Base-by-base conservation (phyloP, 2,797 vertebrate genomes). In the Molothrus aeneus region DNA sequence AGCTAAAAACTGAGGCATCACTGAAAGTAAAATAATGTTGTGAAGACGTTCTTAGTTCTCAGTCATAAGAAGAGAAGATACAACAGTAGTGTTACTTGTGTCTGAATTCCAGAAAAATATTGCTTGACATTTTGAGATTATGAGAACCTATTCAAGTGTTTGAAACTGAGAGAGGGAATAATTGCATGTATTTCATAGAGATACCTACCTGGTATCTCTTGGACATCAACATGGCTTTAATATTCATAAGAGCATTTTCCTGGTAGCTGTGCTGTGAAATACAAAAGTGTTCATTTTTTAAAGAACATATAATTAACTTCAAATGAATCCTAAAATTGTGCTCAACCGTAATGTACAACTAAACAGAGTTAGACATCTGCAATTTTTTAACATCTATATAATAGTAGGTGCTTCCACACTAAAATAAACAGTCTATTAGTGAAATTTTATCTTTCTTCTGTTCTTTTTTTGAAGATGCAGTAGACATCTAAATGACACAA, bases 321-420 rank as follows among this genome's bases (percentile, higher is more conserved):
- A 95, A 94, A 90, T 82, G 26, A 77, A 77, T 92, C 87, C 94
- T 95, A 80, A 97, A 95, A 94, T 95, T 92, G 18, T 36, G 81
- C 24, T 72, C 38, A 94, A 56, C 94, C 93, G 38, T 69, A 96
- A 94, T 94, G 91, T 96, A 88, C 84, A 69, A 47, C 90, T 95
- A 92, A 87, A 68, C 29, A 64, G 68, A 90, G 26, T 72, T 95
- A 81, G 80, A 65, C 80, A 94, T 9, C 51, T 90, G 17, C 25
- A 11, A 34, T 92, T 92, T 66, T 71, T 96, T 82, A 73, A 77
- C 29, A 45, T 92, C 51, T 82, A 25, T 82, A 6, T 84, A 81
- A 72, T 40, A 88, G 18, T 66, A 72, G 36, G 16, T 86, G 20
- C 25, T 95, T 88, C 65, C 54, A 47, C 71, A 54, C 63, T 90